Evolutionary conservation across 2,888 invertebrate genomes (phyloP).

Genomic region (Cataglyphis rosenhaueri): DNA sequence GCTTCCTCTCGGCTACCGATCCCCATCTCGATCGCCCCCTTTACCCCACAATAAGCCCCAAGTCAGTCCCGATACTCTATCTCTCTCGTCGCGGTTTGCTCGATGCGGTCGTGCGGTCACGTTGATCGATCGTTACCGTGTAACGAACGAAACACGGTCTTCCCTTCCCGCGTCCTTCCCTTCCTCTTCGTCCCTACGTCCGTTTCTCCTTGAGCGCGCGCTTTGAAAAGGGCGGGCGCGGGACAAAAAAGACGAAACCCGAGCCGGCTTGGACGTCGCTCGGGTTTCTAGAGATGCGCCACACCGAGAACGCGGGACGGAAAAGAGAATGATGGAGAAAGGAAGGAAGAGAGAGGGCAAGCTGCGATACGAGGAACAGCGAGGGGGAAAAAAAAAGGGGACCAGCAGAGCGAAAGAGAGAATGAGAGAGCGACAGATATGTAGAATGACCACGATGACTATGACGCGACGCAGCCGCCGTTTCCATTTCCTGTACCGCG

Average conservation of each 20-base stretch:
- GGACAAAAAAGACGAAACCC: conserved; percentile 66
- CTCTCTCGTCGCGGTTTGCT: conserved; percentile 47
- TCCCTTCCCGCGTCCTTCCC: background rate
- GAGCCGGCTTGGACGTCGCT: conserved; percentile 63
- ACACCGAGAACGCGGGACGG: background rate
- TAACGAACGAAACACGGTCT: conserved; percentile 76
- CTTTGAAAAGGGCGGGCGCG: conserved; percentile 75
- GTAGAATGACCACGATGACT: conserved; percentile 53
- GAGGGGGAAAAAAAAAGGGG: conserved; percentile 8
- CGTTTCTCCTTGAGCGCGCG: conserved; percentile 76
- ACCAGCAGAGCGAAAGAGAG: conserved; percentile 27
- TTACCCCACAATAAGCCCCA: conserved; percentile 55
- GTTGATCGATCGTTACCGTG: conserved; percentile 77
- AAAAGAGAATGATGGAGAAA: conserved; percentile 3
- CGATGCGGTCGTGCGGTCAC: conserved; percentile 76
- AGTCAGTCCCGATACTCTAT: conserved; percentile 22
- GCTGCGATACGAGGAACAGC: background rate
- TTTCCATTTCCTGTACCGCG: conserved; percentile 63
- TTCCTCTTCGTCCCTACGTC: conserved; percentile 56
- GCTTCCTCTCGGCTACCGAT: conserved; percentile 54
- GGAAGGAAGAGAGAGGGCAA: background rate
- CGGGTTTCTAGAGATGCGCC: conserved; percentile 67
- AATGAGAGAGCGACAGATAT: conserved; percentile 41
- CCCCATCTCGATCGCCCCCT: conserved; percentile 70
- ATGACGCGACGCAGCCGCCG: conserved; percentile 47